Base-by-base conservation (phyloP, 1,140 invertebrate genomes). In the Reticulitermes speratus region DNA sequence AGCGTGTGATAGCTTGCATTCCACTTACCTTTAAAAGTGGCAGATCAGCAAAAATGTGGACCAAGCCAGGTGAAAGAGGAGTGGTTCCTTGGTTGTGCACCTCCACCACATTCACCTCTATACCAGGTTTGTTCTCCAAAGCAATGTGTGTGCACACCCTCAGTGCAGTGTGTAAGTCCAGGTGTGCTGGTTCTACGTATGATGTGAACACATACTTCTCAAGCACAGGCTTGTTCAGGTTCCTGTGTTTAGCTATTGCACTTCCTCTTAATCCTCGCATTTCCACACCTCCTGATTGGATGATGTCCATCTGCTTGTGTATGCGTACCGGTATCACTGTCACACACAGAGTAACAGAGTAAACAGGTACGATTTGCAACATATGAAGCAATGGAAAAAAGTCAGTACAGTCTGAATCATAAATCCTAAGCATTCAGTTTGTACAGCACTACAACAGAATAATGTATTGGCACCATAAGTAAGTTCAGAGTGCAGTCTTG, bases 81-180 rank as follows among this genome's bases (percentile, higher is more conserved):
- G 83, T 92, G 91, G 30, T 93, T 92, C 88, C 93, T 91, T 87
- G 69, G 55, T 87, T 81, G 92, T 3, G 93, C 87, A 5, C 93
- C 88, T 90, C 98, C 97, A 9, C 97, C 91, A 30, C 94, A 92
- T 88, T 95, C 96, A 0, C 98, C 91, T 90, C 95, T 1, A 16
- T 96, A 38, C 93, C 92, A 0, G 90, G 91, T 44, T 93, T 90
- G 90, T 98, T 98, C 90, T 99, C 98, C 0, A 98, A 89, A 0
- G 95, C 93, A 1, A 97, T 89, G 88, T 99, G 96, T 8, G 94
- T 91, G 69, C 94, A 90, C 0, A 94, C 87, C 52, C 94, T 90
- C 6, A 95, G 23, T 6, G 84, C 48, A 21, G 86, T 84, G 65
- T 75, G 65, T 16, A 75, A 75, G n/a, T 75, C 65, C 32, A 45